Evolutionary conservation across 2,113 vertebrate genomes (phyloP), one percentile per base, ranked within the genome.

Genomic region (Hyperoodon ampullatus): DNA sequence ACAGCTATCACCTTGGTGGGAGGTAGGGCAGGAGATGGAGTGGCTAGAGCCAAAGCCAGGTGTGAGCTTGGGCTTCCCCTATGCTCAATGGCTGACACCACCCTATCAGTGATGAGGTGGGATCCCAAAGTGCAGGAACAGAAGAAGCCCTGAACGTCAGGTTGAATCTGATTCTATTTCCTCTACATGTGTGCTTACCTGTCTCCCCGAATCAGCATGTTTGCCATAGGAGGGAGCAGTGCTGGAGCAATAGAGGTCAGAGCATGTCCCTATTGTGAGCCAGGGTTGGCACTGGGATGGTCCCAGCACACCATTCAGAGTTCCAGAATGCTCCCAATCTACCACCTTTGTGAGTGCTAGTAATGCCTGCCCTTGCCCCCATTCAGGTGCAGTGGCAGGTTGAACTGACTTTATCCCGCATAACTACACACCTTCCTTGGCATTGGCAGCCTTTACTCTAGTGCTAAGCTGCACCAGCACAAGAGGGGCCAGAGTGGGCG

Each of bases 171-270:
- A 30, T n/a, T 55, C 50, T 30, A 35, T 15, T 80, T 80, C 77
- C 13, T 53, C 77, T 35, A 15, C 35, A 33, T 35, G 50, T 53
- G 10, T 24, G 33, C 21, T 24, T 21, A 24, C 23, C 77, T 80
- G 33, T 50, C 50, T 80, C 50, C 21, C 50, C 24, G 6, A 24
- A 13, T 80, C 50, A 26, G 77, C 33, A 24, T 8, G 12, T 58
- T 24, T 35, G 6, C 53, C 33, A 16, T 35, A 58, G 4, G 14
- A 23, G 0, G 2, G 12, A 35, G 33, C 12, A 58, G 53, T 58
- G n/a, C 21, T 35, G 6, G 33, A 80, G 53, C 12, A 26, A 14
- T n/a, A 5, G 12, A n/a, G 6, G 6, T 30, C 21, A 58, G 53
- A 15, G 77, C 53, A 24, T 16, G 12, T 35, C 33, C 23, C 19